These are phyloP conservation scores for Microcaecilia unicolor DNA, from an alignment of 2,797 vertebrate species.

Conservation along the genomic window DNA sequence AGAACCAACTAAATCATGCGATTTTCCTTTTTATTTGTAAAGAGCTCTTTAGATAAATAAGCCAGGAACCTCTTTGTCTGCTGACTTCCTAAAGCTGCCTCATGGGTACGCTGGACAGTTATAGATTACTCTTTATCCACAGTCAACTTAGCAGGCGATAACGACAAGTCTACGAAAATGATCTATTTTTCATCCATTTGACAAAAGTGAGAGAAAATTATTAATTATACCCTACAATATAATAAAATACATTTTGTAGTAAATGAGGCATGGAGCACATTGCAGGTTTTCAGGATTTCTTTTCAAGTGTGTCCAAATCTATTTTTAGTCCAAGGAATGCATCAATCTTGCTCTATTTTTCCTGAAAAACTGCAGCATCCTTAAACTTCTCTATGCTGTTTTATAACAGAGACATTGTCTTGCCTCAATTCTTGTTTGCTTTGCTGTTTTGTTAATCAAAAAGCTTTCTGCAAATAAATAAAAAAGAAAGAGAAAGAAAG, in stretches of 20 bases:
- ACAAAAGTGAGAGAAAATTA: slow-evolving; percentile 37
- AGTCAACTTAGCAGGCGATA: slow-evolving; percentile 20
- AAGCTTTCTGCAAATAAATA: too few relatives aligned
- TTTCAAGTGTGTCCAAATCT: too few relatives aligned
- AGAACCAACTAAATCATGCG: too few relatives aligned
- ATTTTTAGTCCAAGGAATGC: too few relatives aligned
- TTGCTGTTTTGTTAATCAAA: too few relatives aligned
- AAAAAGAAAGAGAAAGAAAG: too few relatives aligned
- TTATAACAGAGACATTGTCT: too few relatives aligned
- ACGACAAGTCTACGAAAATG: slow-evolving; percentile 16
- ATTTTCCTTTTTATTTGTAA: slow-evolving; percentile 5
- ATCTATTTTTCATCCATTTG: slow-evolving; percentile 38
- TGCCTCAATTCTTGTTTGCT: too few relatives aligned
- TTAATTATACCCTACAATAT: slow-evolving; percentile 44
- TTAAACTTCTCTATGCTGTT: too few relatives aligned
- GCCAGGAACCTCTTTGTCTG: slow-evolving; percentile 22
- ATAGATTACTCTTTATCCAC: slow-evolving; percentile 26
- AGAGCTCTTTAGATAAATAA: slow-evolving; percentile 18
- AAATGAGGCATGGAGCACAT: slow-evolving; percentile 40
- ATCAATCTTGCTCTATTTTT: too few relatives aligned
- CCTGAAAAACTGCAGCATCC: too few relatives aligned
- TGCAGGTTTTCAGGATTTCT: too few relatives aligned
- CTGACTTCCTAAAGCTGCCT: slow-evolving; percentile 21
- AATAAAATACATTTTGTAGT: slow-evolving; percentile 42
- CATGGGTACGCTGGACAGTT: slow-evolving; percentile 22